phyloP scores from a whole-genome alignment of 2,113 vertebrate genomes.

The Ctenomys sociabilis region DNA sequence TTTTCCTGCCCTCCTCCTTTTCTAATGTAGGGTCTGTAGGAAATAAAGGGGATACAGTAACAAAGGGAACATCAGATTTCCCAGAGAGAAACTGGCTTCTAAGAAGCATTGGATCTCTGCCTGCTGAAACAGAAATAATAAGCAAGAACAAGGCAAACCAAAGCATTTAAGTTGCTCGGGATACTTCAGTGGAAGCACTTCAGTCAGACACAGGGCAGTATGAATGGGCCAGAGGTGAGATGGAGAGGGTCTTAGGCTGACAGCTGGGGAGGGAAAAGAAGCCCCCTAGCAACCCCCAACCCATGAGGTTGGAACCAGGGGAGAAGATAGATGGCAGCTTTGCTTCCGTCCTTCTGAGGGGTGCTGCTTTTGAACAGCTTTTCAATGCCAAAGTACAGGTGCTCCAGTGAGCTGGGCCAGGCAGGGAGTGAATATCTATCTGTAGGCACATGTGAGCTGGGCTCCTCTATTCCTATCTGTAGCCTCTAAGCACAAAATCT shows the following conservation, averaged over 20 bases:
- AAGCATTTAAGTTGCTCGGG: neutral
- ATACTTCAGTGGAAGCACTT: neutral
- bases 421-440: conserved; percentile 62
- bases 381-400: conserved; percentile 66
- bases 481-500: conserved; percentile 56
- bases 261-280: conserved; percentile 1
- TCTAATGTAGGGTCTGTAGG: neutral
- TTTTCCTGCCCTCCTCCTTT: neutral
- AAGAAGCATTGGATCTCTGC: neutral
- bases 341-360: conserved; percentile 66
- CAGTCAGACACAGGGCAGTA: neutral
- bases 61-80: too few species aligned
- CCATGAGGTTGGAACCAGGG: neutral
- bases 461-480: neutral
- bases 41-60: neutral
- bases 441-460: conserved; percentile 35
- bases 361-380: conserved; percentile 66
- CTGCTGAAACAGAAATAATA: neutral
- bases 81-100: neutral
- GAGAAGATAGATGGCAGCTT: neutral
- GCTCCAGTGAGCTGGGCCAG: conserved; percentile 49
- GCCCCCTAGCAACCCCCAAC: conserved; percentile 1
- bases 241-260: neutral
- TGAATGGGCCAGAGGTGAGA: neutral
- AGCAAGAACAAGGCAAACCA: neutral